Conservation (phyloP, 2,888 invertebrate genomes). For the Oxytorus armatus region DNA sequence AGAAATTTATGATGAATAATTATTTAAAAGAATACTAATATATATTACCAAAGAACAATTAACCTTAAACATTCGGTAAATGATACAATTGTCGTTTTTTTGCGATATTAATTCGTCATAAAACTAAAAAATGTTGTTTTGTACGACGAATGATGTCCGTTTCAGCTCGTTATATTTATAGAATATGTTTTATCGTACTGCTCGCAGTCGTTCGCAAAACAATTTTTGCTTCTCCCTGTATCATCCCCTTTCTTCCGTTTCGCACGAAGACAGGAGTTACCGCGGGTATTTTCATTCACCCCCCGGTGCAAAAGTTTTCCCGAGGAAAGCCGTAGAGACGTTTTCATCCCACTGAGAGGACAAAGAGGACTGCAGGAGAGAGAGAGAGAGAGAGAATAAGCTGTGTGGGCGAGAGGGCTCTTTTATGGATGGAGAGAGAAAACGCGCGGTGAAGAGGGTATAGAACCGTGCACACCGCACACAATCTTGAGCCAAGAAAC, state of each 20-base stretch:
- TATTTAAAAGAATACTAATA: no score
- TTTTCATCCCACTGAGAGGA: constrained; percentile 28
- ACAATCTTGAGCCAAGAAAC: constrained; percentile 65
- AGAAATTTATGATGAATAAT: no score
- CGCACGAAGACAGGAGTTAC: constrained; percentile 2
- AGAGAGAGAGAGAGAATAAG: no score
- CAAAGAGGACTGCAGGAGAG: constrained; percentile 8
- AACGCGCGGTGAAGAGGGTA: neutral
- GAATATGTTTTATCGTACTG: no score
- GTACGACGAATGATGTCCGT: no score
- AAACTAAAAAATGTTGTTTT: neutral
- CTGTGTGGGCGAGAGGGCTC: constrained; percentile 6
- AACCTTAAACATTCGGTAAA: no score
- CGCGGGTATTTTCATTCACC: constrained; percentile 57
- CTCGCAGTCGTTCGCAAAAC: neutral
- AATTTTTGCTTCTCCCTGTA: neutral
- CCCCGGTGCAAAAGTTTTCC: constrained; percentile 54
- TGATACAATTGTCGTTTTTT: neutral
- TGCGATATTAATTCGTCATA: neutral
- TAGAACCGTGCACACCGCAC: constrained; percentile 47
- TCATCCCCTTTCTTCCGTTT: constrained; percentile 6
- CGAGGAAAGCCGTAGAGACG: constrained; percentile 42
- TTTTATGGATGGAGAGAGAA: constrained; percentile 19
- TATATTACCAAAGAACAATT: no score
- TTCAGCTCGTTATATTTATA: no score